Evolutionary conservation across 2,888 invertebrate species (phyloP).

Genomic region (Dryococelus australis): DNA sequence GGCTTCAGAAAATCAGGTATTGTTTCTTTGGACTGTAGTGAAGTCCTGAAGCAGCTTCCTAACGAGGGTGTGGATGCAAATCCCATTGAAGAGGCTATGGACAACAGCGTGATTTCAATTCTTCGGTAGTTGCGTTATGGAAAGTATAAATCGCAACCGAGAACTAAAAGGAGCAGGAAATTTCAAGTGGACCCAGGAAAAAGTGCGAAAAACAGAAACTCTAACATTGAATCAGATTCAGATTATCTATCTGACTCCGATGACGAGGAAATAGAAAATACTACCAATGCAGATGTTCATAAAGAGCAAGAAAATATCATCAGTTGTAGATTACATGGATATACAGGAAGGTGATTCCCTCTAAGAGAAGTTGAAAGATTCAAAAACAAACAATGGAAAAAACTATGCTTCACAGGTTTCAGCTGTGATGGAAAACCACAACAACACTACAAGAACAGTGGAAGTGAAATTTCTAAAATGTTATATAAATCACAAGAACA

Average conservation of each 20-base stretch:
- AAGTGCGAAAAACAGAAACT: neutral
- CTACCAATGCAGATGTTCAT: neutral
- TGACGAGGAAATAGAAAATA: neutral
- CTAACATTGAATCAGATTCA: neutral
- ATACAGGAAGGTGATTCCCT: neutral
- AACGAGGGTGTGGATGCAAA: conserved; percentile 11
- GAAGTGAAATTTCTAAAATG: conserved; percentile 20
- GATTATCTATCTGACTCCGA: neutral
- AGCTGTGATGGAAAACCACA: neutral
- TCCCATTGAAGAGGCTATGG: conserved; percentile 18
- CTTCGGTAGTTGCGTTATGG: conserved; percentile 17
- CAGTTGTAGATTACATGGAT: neutral
- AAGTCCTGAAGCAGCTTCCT: neutral
- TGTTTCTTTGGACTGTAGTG: neutral
- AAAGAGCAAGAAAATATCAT: neutral
- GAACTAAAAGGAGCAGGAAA: neutral
- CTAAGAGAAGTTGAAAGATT: neutral
- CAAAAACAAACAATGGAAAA: conserved; percentile 12
- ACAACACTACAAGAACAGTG: neutral
- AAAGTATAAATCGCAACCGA: neutral
- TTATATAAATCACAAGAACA: neutral
- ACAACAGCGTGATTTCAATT: neutral
- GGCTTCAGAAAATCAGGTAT: conserved; percentile 30
- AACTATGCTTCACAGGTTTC: neutral
- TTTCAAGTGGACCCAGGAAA: conserved; percentile 24